Base-by-base conservation (phyloP, 2,797 vertebrate genomes). In the Perodicticus potto region DNA sequence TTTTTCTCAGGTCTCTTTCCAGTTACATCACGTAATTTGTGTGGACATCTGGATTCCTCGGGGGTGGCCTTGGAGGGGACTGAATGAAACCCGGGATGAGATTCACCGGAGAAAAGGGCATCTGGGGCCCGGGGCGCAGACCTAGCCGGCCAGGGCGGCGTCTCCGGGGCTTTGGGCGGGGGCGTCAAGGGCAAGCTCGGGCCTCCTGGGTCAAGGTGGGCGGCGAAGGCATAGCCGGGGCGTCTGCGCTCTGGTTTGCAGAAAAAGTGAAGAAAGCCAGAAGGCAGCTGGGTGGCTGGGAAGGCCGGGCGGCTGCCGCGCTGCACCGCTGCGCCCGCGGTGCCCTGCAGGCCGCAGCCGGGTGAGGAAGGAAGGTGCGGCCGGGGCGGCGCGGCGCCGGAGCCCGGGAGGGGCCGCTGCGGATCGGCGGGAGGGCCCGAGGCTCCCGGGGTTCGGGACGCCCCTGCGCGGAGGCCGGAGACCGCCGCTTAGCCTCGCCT, bases 401-500 rank as follows among this genome's bases (percentile, higher is more conserved):
- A 1, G 23, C 80, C 78, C 1, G 40, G 63, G 84, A 25, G 57
- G n/a, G 7, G 3, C 9, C 43, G 7, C 40, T 0, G 45, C 61
- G 2, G 29, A 40, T 84, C 73, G 3, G 61, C 25, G 74, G n/a
- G 27, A 32, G 37, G 67, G n/a, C 65, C 70, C 0, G 43, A 0
- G 70, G 55, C 76, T 95, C 49, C n/a, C 3, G 1, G 23, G 65
- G 55, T 74, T 12, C 22, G 0, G 25, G 78, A 40, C 90, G 45
- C 67, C 83, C 40, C 78, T 14, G 37, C 45, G 37, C 78, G 5
- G 34, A 69, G 8, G 69, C 83, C 90, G 3, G 16, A 49, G 59
- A 61, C 81, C 2, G 49, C 92, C 32, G 89, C 92, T 12, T 61
- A 45, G 49, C 97, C 45, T 91, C 86, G 94, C 98, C 98, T 98